Base-by-base conservation (phyloP, 2,888 invertebrate genomes). In the Incurvaria masculella region DNA sequence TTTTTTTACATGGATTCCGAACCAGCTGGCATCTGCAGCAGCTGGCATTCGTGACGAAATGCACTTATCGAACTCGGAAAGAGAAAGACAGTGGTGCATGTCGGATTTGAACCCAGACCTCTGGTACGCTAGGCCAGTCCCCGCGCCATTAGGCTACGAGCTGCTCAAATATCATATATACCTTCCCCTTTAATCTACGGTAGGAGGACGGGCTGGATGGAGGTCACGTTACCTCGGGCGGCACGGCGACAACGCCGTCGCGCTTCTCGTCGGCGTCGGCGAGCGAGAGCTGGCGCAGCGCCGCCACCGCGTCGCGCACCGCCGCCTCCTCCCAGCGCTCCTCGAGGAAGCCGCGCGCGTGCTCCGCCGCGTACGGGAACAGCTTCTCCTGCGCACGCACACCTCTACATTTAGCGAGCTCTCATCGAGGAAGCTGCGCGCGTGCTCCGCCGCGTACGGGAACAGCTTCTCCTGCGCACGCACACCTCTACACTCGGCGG, bases 321-420 rank as follows among this genome's bases (percentile, higher is more conserved):
- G 84, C 83, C 1, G 83, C 81, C 1, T 72, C 73, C 40, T 86
- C 83, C 89, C 89, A 94, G 56, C 89, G 82, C 21, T 75, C 74
- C 50, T 82, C 81, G 46, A 97, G 65, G 64, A 86, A 94, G 46
- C 81, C 72, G 59, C 86, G 83, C 20, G 88, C 80, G 62, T 94
- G 85, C 52, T 86, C 80, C 56, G 82, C 82, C 0, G 89, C 88
- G 62, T 89, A 95, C 1, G 89, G 86, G 60, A 90, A 91, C 38
- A 92, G 73, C 18, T 83, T 82, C 52, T 91, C 89, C 89, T 92
- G 67, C 40, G 68, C n/a, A n/a, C 73, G 64, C 88, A 84, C 26
- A 89, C 86, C 45, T 84, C 83, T 1, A 83, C 81, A 1, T 72
- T 72, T 39, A 86, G 83, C 89, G 89, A 94, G 56, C 89, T 82